Conservation (phyloP, 92 coral and sea anemone species). For the Actinostola sp. region DNA sequence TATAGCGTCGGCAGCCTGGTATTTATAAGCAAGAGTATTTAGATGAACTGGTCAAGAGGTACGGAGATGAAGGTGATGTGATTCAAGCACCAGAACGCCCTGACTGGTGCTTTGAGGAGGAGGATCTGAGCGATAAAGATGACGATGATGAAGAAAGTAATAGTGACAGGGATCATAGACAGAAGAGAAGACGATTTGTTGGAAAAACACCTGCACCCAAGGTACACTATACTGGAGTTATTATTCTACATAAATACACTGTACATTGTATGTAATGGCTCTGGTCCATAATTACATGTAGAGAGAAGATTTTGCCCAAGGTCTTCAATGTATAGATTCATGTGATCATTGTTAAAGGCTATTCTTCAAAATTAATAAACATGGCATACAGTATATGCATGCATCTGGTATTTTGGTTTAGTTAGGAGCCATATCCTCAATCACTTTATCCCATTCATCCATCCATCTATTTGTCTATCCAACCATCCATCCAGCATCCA, state of each 20-base stretch:
- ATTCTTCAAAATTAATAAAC: too few species aligned
- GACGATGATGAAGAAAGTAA: constrained; percentile 52
- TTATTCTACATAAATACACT: too few species aligned
- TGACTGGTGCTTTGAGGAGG: constrained; percentile 95
- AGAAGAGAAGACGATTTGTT: constrained; percentile 50
- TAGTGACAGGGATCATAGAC: constrained; percentile 59
- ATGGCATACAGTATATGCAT: too few species aligned
- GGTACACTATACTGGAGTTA: constrained; percentile 30
- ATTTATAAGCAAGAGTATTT: constrained; percentile 91
- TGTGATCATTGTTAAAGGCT: too few species aligned
- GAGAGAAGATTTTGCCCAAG: too few species aligned
- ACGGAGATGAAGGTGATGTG: constrained; percentile 71
- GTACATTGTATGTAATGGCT: too few species aligned
- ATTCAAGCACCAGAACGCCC: constrained; percentile 81
- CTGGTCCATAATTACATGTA: too few species aligned
- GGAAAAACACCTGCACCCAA: constrained; percentile 14
- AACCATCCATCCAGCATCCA: background rate
- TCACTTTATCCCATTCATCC: background rate
- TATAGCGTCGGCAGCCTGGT: constrained; percentile 86
- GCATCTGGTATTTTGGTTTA: too few species aligned
- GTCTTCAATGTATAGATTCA: too few species aligned
- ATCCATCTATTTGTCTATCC: background rate
- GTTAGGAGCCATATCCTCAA: too few species aligned
- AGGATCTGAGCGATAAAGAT: constrained; percentile 76
- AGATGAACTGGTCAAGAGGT: constrained; percentile 76